Conservation (phyloP, 1,140 invertebrate genomes). For the Neotoxoptera formosana region DNA sequence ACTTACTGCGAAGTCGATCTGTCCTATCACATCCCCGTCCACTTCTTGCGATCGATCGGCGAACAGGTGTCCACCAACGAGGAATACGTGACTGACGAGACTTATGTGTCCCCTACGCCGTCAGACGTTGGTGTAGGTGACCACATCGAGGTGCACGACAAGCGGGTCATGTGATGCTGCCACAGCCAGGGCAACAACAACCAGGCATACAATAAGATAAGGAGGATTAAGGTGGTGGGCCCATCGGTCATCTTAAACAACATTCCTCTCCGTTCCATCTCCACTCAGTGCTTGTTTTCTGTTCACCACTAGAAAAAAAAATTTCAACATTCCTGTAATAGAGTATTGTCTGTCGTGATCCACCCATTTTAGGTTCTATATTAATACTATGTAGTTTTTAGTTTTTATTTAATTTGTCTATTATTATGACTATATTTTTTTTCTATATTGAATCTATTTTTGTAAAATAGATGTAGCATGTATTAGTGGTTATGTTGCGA, state of each 20-base stretch:
- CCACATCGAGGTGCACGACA: background rate
- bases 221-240: background rate
- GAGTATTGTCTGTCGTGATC: background rate
- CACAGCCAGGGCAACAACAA: background rate
- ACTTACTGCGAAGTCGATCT: background rate
- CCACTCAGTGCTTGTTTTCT: background rate
- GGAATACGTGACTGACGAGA: background rate
- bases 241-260: background rate
- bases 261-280: background rate
- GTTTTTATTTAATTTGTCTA: background rate
- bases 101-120: too few species aligned
- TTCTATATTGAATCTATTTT: background rate
- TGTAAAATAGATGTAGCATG: too few species aligned
- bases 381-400: background rate
- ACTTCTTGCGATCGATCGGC: background rate
- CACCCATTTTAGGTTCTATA: background rate
- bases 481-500: too few species aligned
- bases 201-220: background rate
- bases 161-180: background rate
- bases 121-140: background rate
- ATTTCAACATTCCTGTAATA: background rate
- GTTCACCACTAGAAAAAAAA: background rate
- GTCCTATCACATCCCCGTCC: background rate
- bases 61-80: background rate
- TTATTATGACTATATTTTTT: background rate